Base-by-base conservation (phyloP, 2,113 vertebrate genomes). In the Lepisosteus osseus region DNA sequence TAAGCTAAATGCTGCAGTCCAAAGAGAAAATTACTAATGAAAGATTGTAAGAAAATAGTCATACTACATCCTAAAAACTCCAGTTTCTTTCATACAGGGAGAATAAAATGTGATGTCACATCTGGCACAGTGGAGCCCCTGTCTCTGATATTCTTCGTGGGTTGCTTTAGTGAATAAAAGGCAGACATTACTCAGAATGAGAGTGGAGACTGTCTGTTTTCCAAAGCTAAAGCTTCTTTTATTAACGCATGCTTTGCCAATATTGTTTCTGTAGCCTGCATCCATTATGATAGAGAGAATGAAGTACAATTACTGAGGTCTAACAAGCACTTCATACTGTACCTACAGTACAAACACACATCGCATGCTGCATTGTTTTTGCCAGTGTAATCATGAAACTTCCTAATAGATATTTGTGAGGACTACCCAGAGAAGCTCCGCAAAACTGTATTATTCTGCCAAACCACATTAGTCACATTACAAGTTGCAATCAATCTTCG, bases 171-270 rank as follows among this genome's bases (percentile, higher is more conserved):
- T 86, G 86, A 89, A 86, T 79, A 86, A 81, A 80, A 83, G 79
- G 75, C 86, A 93, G 89, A 91, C 86, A 85, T 89, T 91, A 90
- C 86, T 90, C 87, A 90, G 86, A 88, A 78, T 74, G 82, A 82
- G 80, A 74, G 75, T 0, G 75, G 82, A 87, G 82, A 85, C 84
- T 87, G 84, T 88, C 82, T 92, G 88, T 91, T 90, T 87, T 88
- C 75, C 84, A 81, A 84, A 76, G 86, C 88, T 82, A 82, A 87
- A 91, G 84, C 81, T 89, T 86, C 87, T 85, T 90, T 93, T 89
- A 86, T 85, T 89, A 90, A 80, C 42, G 75, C 77, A 72, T 82
- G 70, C 67, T 83, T 83, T 90, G 86, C 84, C 86, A 88, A 79
- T 54, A 71, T 69, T 85, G 76, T 76, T 76, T 80, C 74, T 2